A percentile compares a stretch with the other conserved stretches of the same genome.
Evolutionary conservation across 2,797 vertebrate genomes (phyloP).

Genomic region (Poliocrania exsul): DNA sequence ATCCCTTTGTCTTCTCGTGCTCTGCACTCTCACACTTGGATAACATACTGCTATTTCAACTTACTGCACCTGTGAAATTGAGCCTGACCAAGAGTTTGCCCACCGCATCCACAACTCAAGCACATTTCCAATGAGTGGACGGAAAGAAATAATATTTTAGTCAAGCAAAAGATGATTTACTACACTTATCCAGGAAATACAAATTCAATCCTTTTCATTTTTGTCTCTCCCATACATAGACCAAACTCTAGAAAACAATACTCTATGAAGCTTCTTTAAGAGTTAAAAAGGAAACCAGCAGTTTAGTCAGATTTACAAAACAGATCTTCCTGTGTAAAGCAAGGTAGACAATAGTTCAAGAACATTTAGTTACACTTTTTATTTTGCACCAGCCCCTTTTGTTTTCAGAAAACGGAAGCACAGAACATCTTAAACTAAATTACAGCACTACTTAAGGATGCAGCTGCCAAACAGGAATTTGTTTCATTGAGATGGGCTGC

Average conservation of each 20-base stretch:
- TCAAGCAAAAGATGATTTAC: neutral
- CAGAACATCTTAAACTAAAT: conserved; percentile 41
- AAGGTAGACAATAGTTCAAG: conserved; percentile 48
- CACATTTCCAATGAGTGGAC: neutral
- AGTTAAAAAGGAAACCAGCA: conserved; percentile 14
- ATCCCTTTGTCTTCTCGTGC: neutral
- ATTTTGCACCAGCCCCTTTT: conserved; percentile 52
- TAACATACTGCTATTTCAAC: neutral
- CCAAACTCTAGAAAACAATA: neutral
- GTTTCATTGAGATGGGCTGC: conserved; percentile 41
- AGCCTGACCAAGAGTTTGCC: neutral
- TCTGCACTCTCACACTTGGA: neutral
- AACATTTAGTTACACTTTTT: conserved; percentile 35
- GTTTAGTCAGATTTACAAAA: conserved; percentile 28
- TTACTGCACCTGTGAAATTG: neutral
- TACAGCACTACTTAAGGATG: conserved; percentile 61
- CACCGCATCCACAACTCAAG: neutral
- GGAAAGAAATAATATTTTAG: neutral
- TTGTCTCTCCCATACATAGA: neutral
- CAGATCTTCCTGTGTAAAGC: conserved; percentile 50
- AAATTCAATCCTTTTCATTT: neutral
- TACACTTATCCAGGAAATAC: neutral
- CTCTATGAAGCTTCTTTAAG: neutral
- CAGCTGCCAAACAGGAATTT: conserved; percentile 71
- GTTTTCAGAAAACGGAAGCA: conserved; percentile 59